These are phyloP conservation scores for Ennomos fuscantarius DNA, from an alignment of 2,888 invertebrate species.

Conservation along the genomic window DNA sequence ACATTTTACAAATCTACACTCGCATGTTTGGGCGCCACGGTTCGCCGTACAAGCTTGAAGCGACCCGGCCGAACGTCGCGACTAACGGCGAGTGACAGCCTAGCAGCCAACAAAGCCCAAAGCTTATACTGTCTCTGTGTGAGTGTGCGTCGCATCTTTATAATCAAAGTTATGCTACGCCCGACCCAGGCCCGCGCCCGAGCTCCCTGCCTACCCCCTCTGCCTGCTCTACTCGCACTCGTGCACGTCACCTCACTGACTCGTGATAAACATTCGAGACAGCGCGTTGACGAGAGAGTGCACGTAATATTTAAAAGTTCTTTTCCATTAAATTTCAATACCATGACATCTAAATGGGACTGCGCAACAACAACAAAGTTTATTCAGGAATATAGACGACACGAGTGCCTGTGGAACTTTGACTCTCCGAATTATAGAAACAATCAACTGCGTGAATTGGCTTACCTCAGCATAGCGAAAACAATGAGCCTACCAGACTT, in stretches of 20 bases:
- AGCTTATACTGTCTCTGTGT: too few species aligned
- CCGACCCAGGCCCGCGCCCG: too few species aligned
- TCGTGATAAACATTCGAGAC: background rate
- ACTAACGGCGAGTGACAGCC: too few species aligned
- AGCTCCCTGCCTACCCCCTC: too few species aligned
- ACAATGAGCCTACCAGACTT: background rate
- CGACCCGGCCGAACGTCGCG: too few species aligned
- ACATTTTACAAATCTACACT: too few species aligned
- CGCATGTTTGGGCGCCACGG: too few species aligned
- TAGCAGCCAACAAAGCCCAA: too few species aligned
- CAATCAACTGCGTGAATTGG: background rate
- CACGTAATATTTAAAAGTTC: background rate
- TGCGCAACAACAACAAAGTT: slow-evolving; percentile 1
- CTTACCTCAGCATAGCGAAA: background rate
- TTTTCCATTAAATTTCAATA: background rate
- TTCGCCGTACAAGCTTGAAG: too few species aligned
- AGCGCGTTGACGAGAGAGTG: background rate
- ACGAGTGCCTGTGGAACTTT: slow-evolving; percentile 2
- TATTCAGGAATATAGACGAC: background rate
- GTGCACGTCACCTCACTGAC: background rate
- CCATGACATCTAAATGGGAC: background rate
- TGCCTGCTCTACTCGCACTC: background rate
- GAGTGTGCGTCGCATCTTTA: too few species aligned
- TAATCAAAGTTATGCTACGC: too few species aligned
- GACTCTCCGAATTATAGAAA: background rate